phyloP scores from a whole-genome alignment of 1,140 invertebrate species.

The Pogonomyrmex barbatus region DNA sequence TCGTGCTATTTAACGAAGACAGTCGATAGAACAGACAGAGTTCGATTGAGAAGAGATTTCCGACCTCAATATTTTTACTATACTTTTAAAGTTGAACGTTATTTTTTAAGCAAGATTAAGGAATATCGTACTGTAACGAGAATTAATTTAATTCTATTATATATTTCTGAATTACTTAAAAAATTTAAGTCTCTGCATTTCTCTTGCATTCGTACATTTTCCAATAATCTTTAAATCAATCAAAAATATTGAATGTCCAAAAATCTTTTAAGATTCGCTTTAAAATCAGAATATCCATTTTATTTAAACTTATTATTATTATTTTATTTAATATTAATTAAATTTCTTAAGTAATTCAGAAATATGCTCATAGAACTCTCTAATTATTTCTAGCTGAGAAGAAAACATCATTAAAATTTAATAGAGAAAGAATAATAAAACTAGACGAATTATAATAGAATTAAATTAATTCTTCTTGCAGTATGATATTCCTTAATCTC shows the following conservation, averaged over 20 bases:
- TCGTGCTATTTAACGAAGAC: background rate
- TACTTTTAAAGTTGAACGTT: background rate
- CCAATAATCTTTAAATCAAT: constrained; percentile 1
- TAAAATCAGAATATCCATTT: background rate
- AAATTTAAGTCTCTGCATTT: background rate
- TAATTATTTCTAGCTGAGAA: background rate
- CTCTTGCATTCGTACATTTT: background rate
- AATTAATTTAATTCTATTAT: background rate
- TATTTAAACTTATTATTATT: background rate
- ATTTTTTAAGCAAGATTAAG: background rate
- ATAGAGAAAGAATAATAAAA: background rate
- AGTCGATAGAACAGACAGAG: background rate
- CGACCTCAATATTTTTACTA: background rate
- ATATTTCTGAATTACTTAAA: constrained; percentile 3
- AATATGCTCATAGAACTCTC: background rate
- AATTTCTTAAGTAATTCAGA: constrained; percentile 4
- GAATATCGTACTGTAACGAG: background rate
- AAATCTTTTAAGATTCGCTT: background rate
- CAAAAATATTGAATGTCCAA: background rate
- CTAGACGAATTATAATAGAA: background rate
- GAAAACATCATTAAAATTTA: background rate
- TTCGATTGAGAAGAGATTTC: constrained; percentile 23
- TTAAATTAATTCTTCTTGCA: background rate
- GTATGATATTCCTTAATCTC: background rate
- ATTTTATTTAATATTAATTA: background rate